phyloP scores from a whole-genome alignment of 2,888 invertebrate species.

The Meiosimyza decipiens region DNA sequence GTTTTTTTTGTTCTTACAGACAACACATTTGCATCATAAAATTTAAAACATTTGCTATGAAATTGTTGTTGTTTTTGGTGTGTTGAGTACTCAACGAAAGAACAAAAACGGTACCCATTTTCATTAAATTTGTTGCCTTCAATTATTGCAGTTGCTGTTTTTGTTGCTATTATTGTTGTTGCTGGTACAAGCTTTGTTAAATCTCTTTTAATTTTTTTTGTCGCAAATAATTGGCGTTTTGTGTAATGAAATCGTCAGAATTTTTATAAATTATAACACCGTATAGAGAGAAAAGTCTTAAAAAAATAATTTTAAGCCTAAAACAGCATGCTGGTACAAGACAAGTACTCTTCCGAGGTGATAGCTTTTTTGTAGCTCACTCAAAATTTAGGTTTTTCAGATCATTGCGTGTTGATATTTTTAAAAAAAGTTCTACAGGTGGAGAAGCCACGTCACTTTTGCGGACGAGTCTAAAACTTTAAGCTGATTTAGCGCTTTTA shows the following conservation, averaged over 20 bases:
- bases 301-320: too few species aligned
- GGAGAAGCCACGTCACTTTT: too few species aligned
- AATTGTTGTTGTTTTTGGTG: neutral
- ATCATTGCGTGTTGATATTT: too few species aligned
- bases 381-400: too few species aligned
- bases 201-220: slow-evolving; percentile 14
- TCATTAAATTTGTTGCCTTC: slow-evolving; percentile 16
- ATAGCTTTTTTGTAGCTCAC: too few species aligned
- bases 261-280: neutral
- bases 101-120: slow-evolving; percentile 4
- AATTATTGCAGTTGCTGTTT: slow-evolving; percentile 12
- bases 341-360: too few species aligned
- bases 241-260: neutral
- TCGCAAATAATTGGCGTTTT: slow-evolving; percentile 4
- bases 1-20: neutral
- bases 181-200: neutral
- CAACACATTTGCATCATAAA: slow-evolving; percentile 15
- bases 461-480: too few species aligned
- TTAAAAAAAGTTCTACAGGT: too few species aligned
- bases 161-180: neutral
- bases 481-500: too few species aligned
- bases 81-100: neutral
- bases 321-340: too few species aligned
- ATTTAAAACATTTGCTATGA: slow-evolving; percentile 1
- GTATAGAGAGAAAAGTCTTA: too few species aligned